These are phyloP conservation scores for Dynastes hyllus DNA, from an alignment of 2,888 invertebrate species.

Conservation along the genomic window DNA sequence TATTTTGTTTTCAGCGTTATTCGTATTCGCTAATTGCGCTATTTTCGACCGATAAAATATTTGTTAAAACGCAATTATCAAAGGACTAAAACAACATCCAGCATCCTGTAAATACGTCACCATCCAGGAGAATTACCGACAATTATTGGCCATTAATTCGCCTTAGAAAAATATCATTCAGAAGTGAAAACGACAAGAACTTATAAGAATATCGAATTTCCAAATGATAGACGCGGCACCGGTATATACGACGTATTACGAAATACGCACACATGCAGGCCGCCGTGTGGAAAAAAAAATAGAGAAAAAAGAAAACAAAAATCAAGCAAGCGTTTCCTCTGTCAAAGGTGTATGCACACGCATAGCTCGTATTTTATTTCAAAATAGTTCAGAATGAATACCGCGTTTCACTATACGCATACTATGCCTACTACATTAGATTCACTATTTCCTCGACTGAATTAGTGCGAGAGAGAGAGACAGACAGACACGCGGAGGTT, in stretches of 20 bases:
- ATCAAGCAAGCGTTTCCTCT: conserved; percentile 8
- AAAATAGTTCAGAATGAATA: conserved; percentile 49
- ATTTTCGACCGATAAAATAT: conserved; percentile 22
- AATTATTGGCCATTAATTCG: too few relatives aligned
- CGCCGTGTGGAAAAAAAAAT: background rate
- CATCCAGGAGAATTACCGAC: too few relatives aligned
- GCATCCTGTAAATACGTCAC: conserved; percentile 9
- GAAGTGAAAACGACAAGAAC: too few relatives aligned
- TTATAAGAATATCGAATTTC: too few relatives aligned
- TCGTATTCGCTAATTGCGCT: conserved; percentile 24
- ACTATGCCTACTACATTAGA: conserved; percentile 3
- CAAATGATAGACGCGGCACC: too few relatives aligned
- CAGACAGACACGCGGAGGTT: too few relatives aligned
- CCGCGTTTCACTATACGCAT: conserved; percentile 24
- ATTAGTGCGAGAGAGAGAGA: too few relatives aligned
- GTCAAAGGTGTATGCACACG: conserved; percentile 8
- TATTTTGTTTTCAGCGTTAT: background rate
- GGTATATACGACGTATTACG: too few relatives aligned
- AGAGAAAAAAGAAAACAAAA: background rate
- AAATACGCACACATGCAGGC: too few relatives aligned
- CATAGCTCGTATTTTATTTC: conserved; percentile 46
- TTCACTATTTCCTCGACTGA: conserved; percentile 1
- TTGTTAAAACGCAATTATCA: conserved; percentile 10
- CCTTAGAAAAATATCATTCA: conserved; percentile 8
- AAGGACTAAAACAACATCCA: background rate